These are phyloP conservation scores for Drosophila robusta DNA, from an alignment of 2,888 invertebrate genomes.

Conservation along the genomic window DNA sequence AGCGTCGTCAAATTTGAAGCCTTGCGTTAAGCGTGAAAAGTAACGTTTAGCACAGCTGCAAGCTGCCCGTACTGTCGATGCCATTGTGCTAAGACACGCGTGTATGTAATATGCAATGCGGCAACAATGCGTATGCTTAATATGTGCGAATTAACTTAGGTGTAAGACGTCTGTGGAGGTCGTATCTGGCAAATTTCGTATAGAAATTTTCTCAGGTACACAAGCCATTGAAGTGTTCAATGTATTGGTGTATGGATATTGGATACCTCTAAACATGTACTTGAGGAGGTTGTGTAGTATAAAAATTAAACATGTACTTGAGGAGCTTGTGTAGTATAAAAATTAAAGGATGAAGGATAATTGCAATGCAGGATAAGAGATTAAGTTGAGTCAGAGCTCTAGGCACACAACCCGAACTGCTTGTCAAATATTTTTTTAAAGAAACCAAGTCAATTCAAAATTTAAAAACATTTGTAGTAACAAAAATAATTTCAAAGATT, in stretches of 20 bases:
- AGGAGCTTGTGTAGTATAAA: no score
- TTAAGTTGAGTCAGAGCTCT: no score
- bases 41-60: slow-evolving; percentile 3
- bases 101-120: slow-evolving; percentile 5
- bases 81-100: not conserved
- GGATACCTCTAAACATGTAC: no score
- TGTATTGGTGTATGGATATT: not conserved
- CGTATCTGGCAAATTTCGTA: not conserved
- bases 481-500: no score
- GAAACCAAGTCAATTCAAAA: no score
- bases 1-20: not conserved
- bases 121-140: slow-evolving; percentile 3
- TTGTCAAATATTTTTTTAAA: no score
- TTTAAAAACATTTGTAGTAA: no score
- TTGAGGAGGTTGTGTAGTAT: no score
- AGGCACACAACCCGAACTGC: no score
- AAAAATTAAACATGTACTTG: no score
- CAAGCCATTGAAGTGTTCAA: not conserved
- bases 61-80: not conserved
- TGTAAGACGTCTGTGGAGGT: not conserved
- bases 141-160: not conserved
- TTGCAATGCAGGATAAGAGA: no score
- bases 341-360: no score
- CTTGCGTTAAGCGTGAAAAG: slow-evolving; percentile 19
- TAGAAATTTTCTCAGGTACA: not conserved